A percentile compares a stretch with the other conserved stretches of the same genome.
These are phyloP conservation scores for Germaria angustata DNA, from an alignment of 2,888 invertebrate genomes.

Conservation along the genomic window DNA sequence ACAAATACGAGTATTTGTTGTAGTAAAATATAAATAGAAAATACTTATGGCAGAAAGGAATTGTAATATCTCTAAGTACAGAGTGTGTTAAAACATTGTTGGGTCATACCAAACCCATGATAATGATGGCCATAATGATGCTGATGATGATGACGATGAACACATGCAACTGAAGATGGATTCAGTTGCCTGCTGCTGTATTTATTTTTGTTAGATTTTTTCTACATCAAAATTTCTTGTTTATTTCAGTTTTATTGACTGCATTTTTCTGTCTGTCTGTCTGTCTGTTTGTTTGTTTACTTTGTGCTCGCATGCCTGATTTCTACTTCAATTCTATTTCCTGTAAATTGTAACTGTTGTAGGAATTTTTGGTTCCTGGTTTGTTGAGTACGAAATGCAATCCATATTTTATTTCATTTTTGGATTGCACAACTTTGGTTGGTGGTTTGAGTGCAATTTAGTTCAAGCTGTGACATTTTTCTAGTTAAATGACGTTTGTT, in stretches of 20 bases:
- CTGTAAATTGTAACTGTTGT: conserved; percentile 41
- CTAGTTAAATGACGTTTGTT: conserved; percentile 45
- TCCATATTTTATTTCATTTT: background rate
- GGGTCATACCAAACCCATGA: background rate
- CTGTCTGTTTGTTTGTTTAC: conserved; percentile 20
- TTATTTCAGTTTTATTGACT: conserved; percentile 38
- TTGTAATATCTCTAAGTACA: background rate
- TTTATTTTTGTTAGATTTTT: background rate
- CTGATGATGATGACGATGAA: conserved; percentile 11
- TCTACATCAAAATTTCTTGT: background rate
- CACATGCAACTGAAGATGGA: conserved; percentile 15
- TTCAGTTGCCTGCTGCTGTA: background rate
- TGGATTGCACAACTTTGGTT: background rate
- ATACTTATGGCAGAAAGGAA: background rate
- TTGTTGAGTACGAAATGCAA: background rate
- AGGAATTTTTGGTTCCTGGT: conserved; percentile 15
- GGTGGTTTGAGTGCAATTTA: conserved; percentile 36
- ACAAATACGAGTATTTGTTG: background rate
- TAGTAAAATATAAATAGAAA: background rate
- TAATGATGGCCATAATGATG: background rate
- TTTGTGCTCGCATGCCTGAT: conserved; percentile 25
- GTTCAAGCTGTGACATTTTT: conserved; percentile 51
- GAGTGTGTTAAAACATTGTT: background rate
- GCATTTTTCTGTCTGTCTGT: conserved; percentile 7
- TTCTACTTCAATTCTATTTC: conserved; percentile 33